These are phyloP conservation scores for Papio anubis DNA, from an alignment of 2,113 vertebrate species.

Conservation along the genomic window DNA sequence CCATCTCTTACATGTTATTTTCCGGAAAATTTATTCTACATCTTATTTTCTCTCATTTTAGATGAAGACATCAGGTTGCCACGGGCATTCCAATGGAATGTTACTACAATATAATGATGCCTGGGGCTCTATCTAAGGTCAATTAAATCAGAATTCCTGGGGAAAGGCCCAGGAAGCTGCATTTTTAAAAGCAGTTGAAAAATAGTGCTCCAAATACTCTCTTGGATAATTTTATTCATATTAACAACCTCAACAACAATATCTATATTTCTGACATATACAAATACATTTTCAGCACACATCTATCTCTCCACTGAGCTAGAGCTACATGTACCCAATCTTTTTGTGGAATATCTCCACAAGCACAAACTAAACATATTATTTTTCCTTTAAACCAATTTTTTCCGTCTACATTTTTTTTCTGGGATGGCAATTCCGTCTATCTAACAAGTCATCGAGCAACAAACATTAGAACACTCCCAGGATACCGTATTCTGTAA, in stretches of 20 bases:
- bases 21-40: too few relatives aligned
- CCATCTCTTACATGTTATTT: not conserved
- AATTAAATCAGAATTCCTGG: not conserved
- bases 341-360: not conserved
- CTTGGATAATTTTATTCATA: not conserved
- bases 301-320: not conserved
- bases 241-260: not conserved
- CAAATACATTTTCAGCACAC: not conserved
- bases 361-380: not conserved
- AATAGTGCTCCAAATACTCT: not conserved
- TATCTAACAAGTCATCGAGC: not conserved
- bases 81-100: not conserved
- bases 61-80: too few relatives aligned
- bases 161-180: not conserved
- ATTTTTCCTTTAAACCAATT: not conserved
- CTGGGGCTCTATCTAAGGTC: not conserved
- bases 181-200: not conserved
- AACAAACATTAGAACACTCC: accelerated
- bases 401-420: not conserved
- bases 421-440: not conserved
- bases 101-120: not conserved
- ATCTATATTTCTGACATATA: not conserved
- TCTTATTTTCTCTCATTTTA: not conserved
- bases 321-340: not conserved
- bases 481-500: not conserved